Evolutionary conservation across 2,888 invertebrate genomes (phyloP).

Genomic region (Agrenia bidenticulata): DNA sequence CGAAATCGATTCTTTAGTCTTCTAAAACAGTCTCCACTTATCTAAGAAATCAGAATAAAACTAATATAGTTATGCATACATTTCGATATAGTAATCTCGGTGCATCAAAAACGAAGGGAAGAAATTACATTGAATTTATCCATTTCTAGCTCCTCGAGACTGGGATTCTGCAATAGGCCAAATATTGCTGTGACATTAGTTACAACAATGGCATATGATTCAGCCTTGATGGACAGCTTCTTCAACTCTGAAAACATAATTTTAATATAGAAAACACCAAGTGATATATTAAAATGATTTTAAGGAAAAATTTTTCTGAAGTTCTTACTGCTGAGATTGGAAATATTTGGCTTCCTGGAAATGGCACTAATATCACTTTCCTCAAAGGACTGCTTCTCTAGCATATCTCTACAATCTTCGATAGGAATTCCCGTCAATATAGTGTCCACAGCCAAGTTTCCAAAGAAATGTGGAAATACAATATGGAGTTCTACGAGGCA

Average conservation of each 20-base stretch:
- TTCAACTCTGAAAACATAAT: background rate
- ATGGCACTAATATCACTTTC: background rate
- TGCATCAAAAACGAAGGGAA: background rate
- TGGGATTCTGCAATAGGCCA: background rate
- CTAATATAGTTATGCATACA: too few relatives aligned
- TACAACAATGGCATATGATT: background rate
- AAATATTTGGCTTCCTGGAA: background rate
- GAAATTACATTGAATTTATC: background rate
- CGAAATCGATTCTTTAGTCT: too few relatives aligned
- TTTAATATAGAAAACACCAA: too few relatives aligned
- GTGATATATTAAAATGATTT: too few relatives aligned
- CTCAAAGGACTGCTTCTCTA: background rate
- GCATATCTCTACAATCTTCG: background rate
- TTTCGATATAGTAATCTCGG: too few relatives aligned
- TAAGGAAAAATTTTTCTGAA: too few relatives aligned
- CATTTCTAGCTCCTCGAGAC: background rate
- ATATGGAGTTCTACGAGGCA: background rate
- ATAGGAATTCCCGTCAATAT: background rate
- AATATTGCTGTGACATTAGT: background rate
- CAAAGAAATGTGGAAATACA: background rate
- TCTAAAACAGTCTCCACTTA: too few relatives aligned
- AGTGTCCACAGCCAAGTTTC: background rate
- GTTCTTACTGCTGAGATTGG: background rate
- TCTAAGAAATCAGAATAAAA: too few relatives aligned
- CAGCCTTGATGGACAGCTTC: background rate